A percentile compares a stretch with the other conserved stretches of the same genome.
These are phyloP conservation scores for Armadillidium nasatum DNA, from an alignment of 1,140 invertebrate genomes.

Conservation along the genomic window DNA sequence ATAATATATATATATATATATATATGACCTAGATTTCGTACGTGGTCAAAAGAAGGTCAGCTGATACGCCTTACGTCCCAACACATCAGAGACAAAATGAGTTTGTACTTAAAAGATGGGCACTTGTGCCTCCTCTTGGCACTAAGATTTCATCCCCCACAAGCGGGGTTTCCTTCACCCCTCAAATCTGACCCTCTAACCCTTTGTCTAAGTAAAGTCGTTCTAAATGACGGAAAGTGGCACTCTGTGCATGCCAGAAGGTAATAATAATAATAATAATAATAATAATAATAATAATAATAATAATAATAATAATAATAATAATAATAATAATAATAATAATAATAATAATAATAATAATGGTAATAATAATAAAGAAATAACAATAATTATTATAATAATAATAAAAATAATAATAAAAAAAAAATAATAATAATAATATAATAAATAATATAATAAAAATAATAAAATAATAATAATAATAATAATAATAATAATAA, in stretches of 20 bases:
- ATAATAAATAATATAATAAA: no score
- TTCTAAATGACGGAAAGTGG: conserved; percentile 23
- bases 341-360: no score
- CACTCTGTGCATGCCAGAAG: conserved; percentile 17
- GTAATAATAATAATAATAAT: conserved; percentile 1
- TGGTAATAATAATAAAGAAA: no score
- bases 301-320: neutral
- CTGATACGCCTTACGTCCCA: conserved; percentile 7
- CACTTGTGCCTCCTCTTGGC: conserved; percentile 20
- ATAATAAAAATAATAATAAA: no score
- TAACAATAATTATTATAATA: no score
- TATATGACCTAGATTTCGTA: conserved; percentile 19
- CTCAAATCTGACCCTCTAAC: neutral
- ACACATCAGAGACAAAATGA: conserved; percentile 20
- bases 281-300: neutral
- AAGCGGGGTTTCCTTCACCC: neutral
- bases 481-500: no score
- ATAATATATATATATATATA: neutral
- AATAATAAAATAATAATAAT: no score
- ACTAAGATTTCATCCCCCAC: neutral
- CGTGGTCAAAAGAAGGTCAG: conserved; percentile 1
- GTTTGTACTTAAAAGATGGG: conserved; percentile 19
- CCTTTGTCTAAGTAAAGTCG: conserved; percentile 15
- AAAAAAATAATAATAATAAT: no score
- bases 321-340: no score